Conservation (phyloP, 2,113 vertebrate species). For the Hemicordylus capensis region DNA sequence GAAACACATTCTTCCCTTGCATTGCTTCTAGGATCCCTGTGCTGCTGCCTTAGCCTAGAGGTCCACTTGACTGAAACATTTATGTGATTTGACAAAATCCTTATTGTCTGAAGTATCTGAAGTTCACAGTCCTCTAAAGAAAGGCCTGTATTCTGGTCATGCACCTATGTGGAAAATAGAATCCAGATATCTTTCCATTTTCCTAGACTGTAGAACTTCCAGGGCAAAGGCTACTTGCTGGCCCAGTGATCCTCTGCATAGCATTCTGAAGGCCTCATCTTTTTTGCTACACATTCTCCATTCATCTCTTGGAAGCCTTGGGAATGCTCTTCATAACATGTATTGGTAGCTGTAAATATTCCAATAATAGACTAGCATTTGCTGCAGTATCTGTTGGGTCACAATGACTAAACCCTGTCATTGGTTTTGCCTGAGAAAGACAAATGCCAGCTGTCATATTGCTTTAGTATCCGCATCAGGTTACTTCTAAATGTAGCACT, state of each 20-base stretch:
- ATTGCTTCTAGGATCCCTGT: not conserved
- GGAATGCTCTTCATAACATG: not conserved
- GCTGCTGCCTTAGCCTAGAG: no score
- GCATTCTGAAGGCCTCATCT: accelerated
- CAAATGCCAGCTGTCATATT: constrained; percentile 51
- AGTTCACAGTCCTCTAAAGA: no score
- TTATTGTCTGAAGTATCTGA: not conserved
- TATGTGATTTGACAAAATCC: not conserved
- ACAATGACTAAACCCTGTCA: constrained; percentile 12
- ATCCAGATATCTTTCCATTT: not conserved
- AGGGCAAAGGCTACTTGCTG: no score
- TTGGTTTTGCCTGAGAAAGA: constrained; percentile 47
- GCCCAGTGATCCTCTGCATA: no score
- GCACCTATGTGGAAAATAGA: not conserved
- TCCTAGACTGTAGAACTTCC: not conserved
- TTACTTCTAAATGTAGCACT: constrained; percentile 21
- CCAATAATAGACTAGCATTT: constrained; percentile 21
- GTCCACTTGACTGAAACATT: not conserved
- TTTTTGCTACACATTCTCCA: not conserved
- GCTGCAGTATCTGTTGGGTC: not conserved
- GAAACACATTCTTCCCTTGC: not conserved
- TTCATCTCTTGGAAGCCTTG: not conserved
- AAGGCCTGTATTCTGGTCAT: not conserved
- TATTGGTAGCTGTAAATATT: constrained; percentile 17
- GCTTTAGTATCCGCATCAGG: constrained; percentile 40